A percentile compares a stretch with the other conserved stretches of the same genome.
Evolutionary conservation across 2,888 invertebrate species (phyloP).

Genomic region (Eristalis arbustorum): DNA sequence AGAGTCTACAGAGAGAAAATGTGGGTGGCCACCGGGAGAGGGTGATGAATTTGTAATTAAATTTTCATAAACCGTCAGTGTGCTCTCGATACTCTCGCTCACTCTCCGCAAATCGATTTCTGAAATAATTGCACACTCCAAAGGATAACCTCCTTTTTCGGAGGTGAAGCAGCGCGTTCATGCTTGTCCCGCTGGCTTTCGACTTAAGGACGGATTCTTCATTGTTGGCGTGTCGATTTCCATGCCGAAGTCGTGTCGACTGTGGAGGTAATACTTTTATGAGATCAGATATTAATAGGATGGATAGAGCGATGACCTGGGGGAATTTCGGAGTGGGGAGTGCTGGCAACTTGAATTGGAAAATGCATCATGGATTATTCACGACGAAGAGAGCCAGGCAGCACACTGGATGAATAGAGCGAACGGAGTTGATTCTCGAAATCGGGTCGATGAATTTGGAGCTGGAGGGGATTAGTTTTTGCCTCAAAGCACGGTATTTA

Average conservation of each 20-base stretch:
- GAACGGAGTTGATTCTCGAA: too few relatives aligned
- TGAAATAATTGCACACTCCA: conserved; percentile 50
- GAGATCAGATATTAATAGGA: conserved; percentile 1
- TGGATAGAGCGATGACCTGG: conserved; percentile 25
- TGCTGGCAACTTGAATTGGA: neutral
- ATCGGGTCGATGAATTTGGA: too few relatives aligned
- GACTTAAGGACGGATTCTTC: conserved; percentile 1
- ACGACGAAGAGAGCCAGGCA: neutral
- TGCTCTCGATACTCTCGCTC: too few relatives aligned
- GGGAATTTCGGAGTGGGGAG: neutral
- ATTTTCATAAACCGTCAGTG: conserved; percentile 38
- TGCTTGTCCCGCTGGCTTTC: neutral
- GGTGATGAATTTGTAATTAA: conserved; percentile 26
- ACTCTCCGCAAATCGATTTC: conserved; percentile 15
- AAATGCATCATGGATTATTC: neutral
- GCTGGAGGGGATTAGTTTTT: too few relatives aligned
- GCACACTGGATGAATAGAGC: neutral
- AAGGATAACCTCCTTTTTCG: conserved; percentile 16
- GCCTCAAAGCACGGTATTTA: too few relatives aligned
- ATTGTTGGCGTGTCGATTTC: conserved; percentile 28
- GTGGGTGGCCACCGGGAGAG: neutral
- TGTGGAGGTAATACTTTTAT: conserved; percentile 19
- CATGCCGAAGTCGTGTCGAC: conserved; percentile 12
- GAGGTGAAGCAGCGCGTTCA: neutral
- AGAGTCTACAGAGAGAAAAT: neutral